Conservation (phyloP, 2,888 invertebrate species). For the Gerosis bhagava region DNA sequence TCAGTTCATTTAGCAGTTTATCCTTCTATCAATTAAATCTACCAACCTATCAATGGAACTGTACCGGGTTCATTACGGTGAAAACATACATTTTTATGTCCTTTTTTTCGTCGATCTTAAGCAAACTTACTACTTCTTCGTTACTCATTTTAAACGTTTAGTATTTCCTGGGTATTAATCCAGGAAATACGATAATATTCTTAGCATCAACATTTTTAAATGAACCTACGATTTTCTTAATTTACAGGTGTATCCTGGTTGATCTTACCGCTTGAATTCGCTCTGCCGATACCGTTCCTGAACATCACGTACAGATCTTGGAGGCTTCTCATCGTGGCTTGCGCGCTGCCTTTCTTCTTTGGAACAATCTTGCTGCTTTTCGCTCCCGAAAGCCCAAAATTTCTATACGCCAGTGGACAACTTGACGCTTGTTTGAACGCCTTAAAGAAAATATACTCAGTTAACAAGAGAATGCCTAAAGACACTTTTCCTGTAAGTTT, state of each 20-base stretch:
- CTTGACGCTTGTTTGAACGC: conserved; percentile 80
- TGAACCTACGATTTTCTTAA: too few relatives aligned
- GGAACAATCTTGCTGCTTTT: conserved; percentile 80
- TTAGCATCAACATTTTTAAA: too few relatives aligned
- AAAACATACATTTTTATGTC: too few relatives aligned
- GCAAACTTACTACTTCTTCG: too few relatives aligned
- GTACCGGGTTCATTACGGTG: too few relatives aligned
- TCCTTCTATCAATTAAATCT: too few relatives aligned
- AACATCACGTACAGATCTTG: conserved; percentile 86
- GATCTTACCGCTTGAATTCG: conserved; percentile 83
- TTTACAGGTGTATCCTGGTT: conserved; percentile 86
- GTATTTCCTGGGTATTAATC: too few relatives aligned
- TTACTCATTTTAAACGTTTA: background rate
- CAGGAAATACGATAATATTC: too few relatives aligned
- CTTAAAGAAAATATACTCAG: conserved; percentile 60
- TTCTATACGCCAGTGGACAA: conserved; percentile 84
- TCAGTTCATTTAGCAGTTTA: too few relatives aligned
- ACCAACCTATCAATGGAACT: too few relatives aligned
- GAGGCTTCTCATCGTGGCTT: conserved; percentile 87
- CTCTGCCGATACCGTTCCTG: conserved; percentile 65
- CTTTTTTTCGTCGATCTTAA: too few relatives aligned
- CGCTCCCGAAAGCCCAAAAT: conserved; percentile 92
- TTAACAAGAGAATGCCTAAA: conserved; percentile 50
- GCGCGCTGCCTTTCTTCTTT: conserved; percentile 84
- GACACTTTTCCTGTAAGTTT: conserved; percentile 60